phyloP scores from a whole-genome alignment of 2,888 invertebrate genomes.

The Agrotis clavis region DNA sequence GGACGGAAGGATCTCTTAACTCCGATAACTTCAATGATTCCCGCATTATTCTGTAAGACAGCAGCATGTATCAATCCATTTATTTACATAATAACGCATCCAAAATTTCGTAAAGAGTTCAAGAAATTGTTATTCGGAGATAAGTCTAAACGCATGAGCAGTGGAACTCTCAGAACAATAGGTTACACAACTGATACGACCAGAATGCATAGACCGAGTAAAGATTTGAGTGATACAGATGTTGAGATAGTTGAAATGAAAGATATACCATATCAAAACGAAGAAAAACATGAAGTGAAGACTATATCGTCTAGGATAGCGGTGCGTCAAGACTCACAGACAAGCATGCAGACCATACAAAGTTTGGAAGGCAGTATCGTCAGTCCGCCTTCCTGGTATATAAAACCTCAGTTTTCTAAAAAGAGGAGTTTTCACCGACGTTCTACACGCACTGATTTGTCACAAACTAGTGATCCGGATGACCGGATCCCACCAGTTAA shows the following conservation, averaged over 20 bases:
- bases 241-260: slow-evolving; percentile 91
- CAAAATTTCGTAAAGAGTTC: slow-evolving; percentile 93
- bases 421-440: slow-evolving; percentile 86
- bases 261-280: slow-evolving; percentile 82
- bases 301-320: slow-evolving; percentile 81
- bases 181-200: slow-evolving; percentile 79
- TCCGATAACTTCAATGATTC: slow-evolving; percentile 94
- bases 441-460: slow-evolving; percentile 79
- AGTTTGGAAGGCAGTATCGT: slow-evolving; percentile 82
- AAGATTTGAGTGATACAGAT: slow-evolving; percentile 86
- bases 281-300: slow-evolving; percentile 69
- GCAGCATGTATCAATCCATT: slow-evolving; percentile 96
- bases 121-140: slow-evolving; percentile 84
- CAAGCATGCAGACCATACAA: slow-evolving; percentile 80
- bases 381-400: slow-evolving; percentile 89
- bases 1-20: slow-evolving; percentile 92
- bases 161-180: slow-evolving; percentile 82
- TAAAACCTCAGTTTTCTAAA: slow-evolving; percentile 89
- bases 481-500: slow-evolving; percentile 68
- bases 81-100: slow-evolving; percentile 95
- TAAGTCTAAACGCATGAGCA: slow-evolving; percentile 82
- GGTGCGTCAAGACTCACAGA: slow-evolving; percentile 80
- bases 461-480: slow-evolving; percentile 70
- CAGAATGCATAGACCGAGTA: slow-evolving; percentile 81
- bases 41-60: slow-evolving; percentile 95